phyloP scores from a whole-genome alignment of 2,888 invertebrate genomes.

The Nephrotoma guestfalica region DNA sequence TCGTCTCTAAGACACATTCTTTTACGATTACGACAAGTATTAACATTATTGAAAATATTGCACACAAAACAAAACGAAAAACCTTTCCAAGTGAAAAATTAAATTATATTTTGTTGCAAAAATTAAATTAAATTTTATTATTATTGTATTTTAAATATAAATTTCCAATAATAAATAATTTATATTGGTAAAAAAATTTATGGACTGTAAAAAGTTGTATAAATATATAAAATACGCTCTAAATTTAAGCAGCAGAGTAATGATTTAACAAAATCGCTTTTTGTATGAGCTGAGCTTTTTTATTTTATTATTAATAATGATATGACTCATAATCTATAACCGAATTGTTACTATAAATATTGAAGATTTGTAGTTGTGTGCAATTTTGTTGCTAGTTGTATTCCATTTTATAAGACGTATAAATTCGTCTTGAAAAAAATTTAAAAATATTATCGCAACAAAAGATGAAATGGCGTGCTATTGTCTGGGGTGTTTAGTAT shows the following conservation, averaged over 20 bases:
- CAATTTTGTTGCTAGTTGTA: neutral
- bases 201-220: neutral
- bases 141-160: neutral
- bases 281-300: neutral
- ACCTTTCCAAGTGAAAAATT: neutral
- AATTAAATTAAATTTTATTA: neutral
- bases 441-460: neutral
- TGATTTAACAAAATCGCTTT: neutral
- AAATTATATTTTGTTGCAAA: neutral
- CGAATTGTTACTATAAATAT: neutral
- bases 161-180: neutral
- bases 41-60: neutral
- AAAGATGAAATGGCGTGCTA: neutral
- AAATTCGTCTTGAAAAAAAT: neutral
- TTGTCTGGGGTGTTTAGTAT: neutral
- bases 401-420: neutral
- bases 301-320: neutral
- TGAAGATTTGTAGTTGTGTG: neutral
- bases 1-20: neutral
- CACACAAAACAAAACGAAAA: neutral
- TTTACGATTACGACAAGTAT: neutral
- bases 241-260: neutral
- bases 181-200: neutral
- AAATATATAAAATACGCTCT: neutral
- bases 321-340: neutral